Evolutionary conservation across 2,888 invertebrate genomes (phyloP), one percentile per base, ranked within the genome.

Genomic region (Orthosia gothica): DNA sequence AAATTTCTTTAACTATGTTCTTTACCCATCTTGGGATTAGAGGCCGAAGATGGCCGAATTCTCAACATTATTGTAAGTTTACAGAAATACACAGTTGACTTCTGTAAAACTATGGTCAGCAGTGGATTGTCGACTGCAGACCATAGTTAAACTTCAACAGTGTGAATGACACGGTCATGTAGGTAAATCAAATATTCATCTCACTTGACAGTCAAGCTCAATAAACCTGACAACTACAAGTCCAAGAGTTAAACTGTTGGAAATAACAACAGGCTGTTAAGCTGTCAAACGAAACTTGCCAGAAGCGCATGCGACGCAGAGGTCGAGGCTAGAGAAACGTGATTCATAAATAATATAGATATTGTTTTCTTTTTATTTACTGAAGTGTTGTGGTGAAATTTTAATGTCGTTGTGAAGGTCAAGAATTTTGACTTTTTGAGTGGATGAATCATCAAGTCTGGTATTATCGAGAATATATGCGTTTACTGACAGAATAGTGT

Each of bases 281-380:
- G 9, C 20, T 55, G 79, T 71, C 79, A 79, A 58, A 23, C 79
- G 55, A 63, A n/a, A 40, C 82, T 49, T 74, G 49, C 5, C 50
- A 68, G 62, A 62, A 23, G 72, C 63, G 62, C 79, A 59, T 50
- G 64, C 82, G 78, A 67, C 16, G 58, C 15, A 20, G 18, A 79
- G 59, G 72, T 71, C 79, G 71, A 79, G 83, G 83, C 26, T 40
- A 32, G 2, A n/a, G 57, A 20, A 23, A 50, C 57, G n/a, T 68
- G 68, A 79, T 50, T 82, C 69, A 32, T 32, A 32, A 32, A 83
- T 83, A n/a, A 18, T 52, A 7, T 16, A 20, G n/a, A 45, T n/a
- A n/a, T 18, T 66, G 32, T 23, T 45, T 62, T 62, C 16, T 16
- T 49, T 50, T 15, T 65, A 32, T 58, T 23, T 49, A 12, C 5